These are phyloP conservation scores for Parazoanthus darwini DNA, from an alignment of 92 coral and sea anemone species.

Conservation along the genomic window DNA sequence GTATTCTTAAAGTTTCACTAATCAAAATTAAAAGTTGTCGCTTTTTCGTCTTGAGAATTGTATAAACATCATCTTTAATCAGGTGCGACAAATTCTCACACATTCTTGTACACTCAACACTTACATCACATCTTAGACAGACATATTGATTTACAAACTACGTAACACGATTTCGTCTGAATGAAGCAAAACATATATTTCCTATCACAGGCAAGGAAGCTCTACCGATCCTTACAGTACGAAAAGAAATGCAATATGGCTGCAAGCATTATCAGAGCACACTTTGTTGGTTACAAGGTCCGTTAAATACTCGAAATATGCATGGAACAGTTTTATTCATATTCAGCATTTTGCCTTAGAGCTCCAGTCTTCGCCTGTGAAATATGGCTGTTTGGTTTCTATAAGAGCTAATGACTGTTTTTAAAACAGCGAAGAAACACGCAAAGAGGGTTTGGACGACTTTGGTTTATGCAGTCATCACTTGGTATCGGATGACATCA, in stretches of 20 bases:
- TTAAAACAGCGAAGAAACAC: no score
- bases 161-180: not conserved
- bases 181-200: constrained; percentile 28
- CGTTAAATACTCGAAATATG: constrained; percentile 26
- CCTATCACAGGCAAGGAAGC: constrained; percentile 81
- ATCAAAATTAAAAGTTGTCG: no score
- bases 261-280: constrained; percentile 75
- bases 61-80: not conserved
- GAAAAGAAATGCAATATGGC: constrained; percentile 91
- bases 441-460: no score
- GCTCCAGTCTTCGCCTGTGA: not conserved
- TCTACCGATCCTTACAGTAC: constrained; percentile 79
- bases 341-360: no score
- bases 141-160: not conserved
- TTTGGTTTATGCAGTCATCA: no score
- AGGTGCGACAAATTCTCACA: not conserved
- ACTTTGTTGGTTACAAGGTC: constrained; percentile 92
- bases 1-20: not conserved
- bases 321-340: not conserved
- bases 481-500: no score
- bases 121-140: not conserved
- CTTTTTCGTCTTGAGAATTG: not conserved
- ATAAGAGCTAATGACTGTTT: not conserved
- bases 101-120: not conserved
- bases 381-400: not conserved